These are phyloP conservation scores for Phrynocephalus forsythii DNA, from an alignment of 2,797 vertebrate species.

Conservation along the genomic window DNA sequence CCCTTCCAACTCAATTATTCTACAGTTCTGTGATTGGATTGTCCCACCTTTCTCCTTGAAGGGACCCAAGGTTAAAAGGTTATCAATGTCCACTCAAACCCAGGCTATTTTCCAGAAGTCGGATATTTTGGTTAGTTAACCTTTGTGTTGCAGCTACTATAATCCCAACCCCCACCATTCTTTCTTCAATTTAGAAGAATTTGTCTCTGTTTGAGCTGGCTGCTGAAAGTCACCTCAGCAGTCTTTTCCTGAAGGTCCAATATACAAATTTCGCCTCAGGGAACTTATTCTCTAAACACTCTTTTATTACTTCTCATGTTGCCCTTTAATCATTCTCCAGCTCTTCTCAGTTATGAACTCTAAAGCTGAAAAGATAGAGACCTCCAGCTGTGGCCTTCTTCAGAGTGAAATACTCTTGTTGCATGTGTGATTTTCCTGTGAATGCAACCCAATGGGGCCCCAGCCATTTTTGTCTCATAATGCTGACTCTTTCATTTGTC, in stretches of 20 bases:
- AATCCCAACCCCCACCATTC: neutral
- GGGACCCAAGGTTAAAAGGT: too few species aligned
- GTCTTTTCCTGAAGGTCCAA: neutral
- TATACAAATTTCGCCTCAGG: conserved; percentile 5
- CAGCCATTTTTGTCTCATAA: neutral
- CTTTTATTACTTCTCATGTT: neutral
- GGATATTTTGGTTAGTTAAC: neutral
- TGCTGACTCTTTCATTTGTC: conserved; percentile 16
- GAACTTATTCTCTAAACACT: neutral
- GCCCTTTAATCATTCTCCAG: conserved; percentile 2
- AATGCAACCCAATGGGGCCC: neutral
- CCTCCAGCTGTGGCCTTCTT: neutral
- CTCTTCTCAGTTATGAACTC: neutral
- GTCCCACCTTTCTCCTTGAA: too few species aligned
- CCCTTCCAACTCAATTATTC: too few species aligned
- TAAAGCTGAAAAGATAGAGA: neutral
- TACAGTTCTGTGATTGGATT: too few species aligned
- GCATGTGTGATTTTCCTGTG: neutral
- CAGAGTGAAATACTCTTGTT: neutral
- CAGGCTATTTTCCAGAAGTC: neutral
- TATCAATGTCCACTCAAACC: neutral
- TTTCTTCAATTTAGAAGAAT: neutral
- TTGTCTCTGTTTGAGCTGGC: neutral
- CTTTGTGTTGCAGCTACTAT: neutral
- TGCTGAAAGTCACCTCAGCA: neutral